Base-by-base conservation (phyloP, 2,113 vertebrate genomes). In the Chauna torquata region DNA sequence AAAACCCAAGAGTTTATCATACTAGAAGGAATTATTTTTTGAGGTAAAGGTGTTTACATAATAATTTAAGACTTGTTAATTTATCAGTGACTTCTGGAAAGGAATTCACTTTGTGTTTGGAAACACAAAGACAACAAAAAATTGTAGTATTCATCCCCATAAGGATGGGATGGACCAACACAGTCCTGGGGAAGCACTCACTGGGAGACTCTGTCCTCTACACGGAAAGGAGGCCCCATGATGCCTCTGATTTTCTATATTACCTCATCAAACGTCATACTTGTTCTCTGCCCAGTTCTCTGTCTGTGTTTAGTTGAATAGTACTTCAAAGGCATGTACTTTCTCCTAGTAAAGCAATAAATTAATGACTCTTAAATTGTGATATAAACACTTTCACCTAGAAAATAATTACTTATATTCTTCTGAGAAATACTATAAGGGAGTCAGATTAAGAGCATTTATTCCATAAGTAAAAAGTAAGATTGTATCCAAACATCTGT, bases 381-480 rank as follows among this genome's bases (percentile, higher is more conserved):
- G 25, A 59, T 58, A 64, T 68, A 79, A 95, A 91, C 55, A 92
- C 27, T 57, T 94, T 61, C 65, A 86, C 86, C 54, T 82, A 86
- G 62, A 82, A 96, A 92, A 68, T 54, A 79, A 87, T 84, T 74
- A 68, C 58, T 94, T 89, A 52, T 9, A 11, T 68, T 89, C 32
- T 59, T 68, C 61, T 75, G 34, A 49, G 11, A 55, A 34, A 84
- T 82, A 91, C 74, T 78, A 76, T 86, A 94, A 96, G 68, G 36
- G 68, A 93, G 82, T 82, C 30, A 88, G 55, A 92, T 96, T 76
- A 89, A 90, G 70, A 81, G 27, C 42, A 76, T 85, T 95, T 95
- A 93, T 93, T 86, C 15, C 52, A 92, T 94, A 88, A 91, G 94
- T 65, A 86, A 97, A 96, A 94, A 38, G 45, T 49, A 83, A 94